Evolutionary conservation across 2,797 vertebrate genomes (phyloP).

Genomic region (Pachyuromys duprasi): DNA sequence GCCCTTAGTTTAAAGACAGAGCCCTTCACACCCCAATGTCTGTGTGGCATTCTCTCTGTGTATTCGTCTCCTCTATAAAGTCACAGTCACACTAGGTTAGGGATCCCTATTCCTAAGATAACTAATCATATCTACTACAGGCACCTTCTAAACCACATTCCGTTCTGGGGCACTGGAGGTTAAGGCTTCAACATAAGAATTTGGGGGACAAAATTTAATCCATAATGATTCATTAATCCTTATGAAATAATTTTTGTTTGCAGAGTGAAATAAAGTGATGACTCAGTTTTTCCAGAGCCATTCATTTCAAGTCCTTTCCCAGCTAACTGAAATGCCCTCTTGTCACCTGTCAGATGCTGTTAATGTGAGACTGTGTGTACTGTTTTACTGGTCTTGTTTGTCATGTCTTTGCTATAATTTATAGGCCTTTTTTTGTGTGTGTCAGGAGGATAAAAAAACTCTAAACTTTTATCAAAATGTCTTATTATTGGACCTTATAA

Average conservation of each 20-base stretch:
- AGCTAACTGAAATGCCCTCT: neutral
- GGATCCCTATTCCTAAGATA: neutral
- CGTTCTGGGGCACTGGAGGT: neutral
- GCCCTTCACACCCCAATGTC: neutral
- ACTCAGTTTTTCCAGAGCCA: neutral
- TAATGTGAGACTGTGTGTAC: neutral
- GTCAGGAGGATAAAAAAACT: neutral
- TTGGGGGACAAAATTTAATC: neutral
- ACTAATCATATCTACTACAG: neutral
- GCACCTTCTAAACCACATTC: neutral
- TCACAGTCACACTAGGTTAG: neutral
- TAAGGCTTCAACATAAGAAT: neutral
- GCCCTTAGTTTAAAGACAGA: neutral
- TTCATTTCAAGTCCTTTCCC: constrained; percentile 4
- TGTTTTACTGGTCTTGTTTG: neutral
- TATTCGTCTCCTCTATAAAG: neutral
- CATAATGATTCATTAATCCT: neutral
- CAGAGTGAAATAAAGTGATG: neutral
- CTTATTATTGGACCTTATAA: constrained; percentile 21
- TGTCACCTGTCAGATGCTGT: neutral
- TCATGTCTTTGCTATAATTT: neutral
- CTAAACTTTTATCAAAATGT: neutral
- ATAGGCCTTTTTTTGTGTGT: neutral
- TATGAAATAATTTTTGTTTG: neutral
- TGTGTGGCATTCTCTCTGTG: neutral